Evolutionary conservation across 2,113 vertebrate genomes (phyloP).

Genomic region (Corydoras maculifer): DNA sequence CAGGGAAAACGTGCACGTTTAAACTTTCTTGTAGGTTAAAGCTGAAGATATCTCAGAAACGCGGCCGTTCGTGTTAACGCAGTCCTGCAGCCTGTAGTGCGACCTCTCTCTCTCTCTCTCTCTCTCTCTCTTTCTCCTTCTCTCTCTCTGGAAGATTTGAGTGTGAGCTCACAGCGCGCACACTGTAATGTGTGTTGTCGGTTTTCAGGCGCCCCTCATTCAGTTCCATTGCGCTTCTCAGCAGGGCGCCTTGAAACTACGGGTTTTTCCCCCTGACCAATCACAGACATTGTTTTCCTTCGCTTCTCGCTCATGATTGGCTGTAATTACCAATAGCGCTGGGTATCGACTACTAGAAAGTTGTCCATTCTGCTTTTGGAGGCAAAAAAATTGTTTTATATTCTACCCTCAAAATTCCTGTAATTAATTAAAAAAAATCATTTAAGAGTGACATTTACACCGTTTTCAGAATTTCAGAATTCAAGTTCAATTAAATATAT

Average conservation of each 20-base stretch:
- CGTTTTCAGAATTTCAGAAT: too few relatives aligned
- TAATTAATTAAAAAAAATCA: too few relatives aligned
- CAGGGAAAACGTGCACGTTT: too few relatives aligned
- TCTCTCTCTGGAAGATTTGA: slow-evolving; percentile 30
- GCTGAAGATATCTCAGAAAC: too few relatives aligned
- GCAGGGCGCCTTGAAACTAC: slow-evolving; percentile 62
- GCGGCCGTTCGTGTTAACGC: too few relatives aligned
- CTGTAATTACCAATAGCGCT: slow-evolving; percentile 10
- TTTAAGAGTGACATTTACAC: too few relatives aligned
- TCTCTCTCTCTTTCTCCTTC: slow-evolving; percentile 11
- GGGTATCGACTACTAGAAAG: slow-evolving; percentile 34
- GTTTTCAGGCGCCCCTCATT: slow-evolving; percentile 69
- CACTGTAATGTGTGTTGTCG: slow-evolving; percentile 58
- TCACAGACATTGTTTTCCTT: slow-evolving; percentile 66
- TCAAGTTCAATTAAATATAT: too few relatives aligned
- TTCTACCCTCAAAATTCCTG: too few relatives aligned
- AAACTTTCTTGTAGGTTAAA: too few relatives aligned
- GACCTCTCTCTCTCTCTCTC: slow-evolving; percentile 10
- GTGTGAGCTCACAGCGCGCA: slow-evolving; percentile 41
- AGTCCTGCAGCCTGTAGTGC: too few relatives aligned
- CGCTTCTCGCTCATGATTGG: slow-evolving; percentile 53
- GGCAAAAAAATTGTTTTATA: too few relatives aligned
- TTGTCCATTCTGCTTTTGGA: slow-evolving; percentile 14
- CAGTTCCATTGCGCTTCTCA: slow-evolving; percentile 39
- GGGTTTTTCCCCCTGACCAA: slow-evolving; percentile 53